phyloP scores from a whole-genome alignment of 2,888 invertebrate species.

The Mactromeris polynyma region DNA sequence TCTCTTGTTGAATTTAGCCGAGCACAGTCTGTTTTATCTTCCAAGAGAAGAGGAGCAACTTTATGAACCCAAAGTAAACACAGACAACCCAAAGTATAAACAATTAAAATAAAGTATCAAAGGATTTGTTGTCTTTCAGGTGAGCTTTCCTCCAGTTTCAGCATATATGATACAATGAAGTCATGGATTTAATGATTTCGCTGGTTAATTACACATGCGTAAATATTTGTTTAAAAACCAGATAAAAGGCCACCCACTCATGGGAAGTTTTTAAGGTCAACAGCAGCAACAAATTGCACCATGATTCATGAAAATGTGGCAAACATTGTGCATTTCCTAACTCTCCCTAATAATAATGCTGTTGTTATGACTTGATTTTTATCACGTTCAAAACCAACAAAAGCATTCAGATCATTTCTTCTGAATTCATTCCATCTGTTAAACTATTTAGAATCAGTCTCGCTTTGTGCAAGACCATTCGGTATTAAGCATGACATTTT shows the following conservation, averaged over 20 bases:
- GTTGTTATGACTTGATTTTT: not conserved
- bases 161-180: not conserved
- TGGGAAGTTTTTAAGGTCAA: no score
- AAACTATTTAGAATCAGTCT: not conserved
- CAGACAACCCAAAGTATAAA: not conserved
- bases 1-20: not conserved
- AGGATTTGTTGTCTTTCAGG: not conserved
- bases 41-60: not conserved
- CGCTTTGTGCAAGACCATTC: not conserved
- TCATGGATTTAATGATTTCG: not conserved
- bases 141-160: not conserved
- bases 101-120: not conserved
- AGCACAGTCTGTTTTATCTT: constrained; percentile 15
- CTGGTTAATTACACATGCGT: not conserved
- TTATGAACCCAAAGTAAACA: constrained; percentile 22
- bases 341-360: no score
- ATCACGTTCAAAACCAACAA: not conserved
- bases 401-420: not conserved
- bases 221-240: not conserved
- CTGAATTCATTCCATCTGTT: not conserved
- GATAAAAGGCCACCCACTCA: not conserved
- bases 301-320: not conserved
- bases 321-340: not conserved
- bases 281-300: not conserved
- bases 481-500: not conserved